These are phyloP conservation scores for Acropora tenuis DNA, from an alignment of 64 coral and sea anemone genomes.

Conservation along the genomic window DNA sequence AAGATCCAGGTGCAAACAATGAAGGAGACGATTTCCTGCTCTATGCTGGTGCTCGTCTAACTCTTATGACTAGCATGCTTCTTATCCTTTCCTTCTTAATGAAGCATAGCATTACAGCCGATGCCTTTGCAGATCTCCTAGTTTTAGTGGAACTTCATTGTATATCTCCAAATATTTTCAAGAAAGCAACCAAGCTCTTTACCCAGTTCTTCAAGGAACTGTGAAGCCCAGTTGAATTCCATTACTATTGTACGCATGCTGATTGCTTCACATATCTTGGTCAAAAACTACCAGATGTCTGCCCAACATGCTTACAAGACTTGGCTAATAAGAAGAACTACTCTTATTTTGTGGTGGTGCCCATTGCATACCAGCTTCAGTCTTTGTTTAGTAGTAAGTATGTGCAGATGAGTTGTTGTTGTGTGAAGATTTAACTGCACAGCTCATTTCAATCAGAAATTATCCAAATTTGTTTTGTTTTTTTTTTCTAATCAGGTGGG, in stretches of 20 bases:
- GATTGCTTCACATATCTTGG: constrained; percentile 6
- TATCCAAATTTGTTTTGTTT: no score
- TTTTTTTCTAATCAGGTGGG: constrained; percentile 12
- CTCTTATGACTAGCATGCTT: constrained; percentile 26
- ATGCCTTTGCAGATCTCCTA: constrained; percentile 28
- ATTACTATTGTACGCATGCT: constrained; percentile 21
- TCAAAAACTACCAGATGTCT: background rate
- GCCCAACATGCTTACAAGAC: background rate
- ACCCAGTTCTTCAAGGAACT: constrained; percentile 15
- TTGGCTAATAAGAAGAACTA: constrained; percentile 6
- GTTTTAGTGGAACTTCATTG: constrained; percentile 38
- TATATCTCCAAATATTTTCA: constrained; percentile 35
- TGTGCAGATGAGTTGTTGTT: background rate
- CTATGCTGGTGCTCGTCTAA: background rate
- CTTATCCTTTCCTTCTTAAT: constrained; percentile 32
- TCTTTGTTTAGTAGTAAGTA: constrained; percentile 39
- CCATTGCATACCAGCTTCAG: constrained; percentile 28
- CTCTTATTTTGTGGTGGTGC: constrained; percentile 28
- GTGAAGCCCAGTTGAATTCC: constrained; percentile 4
- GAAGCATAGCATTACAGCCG: constrained; percentile 37
- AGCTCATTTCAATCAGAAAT: background rate
- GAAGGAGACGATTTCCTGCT: no score
- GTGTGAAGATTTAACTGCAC: background rate
- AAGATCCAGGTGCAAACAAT: no score
- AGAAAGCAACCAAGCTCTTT: constrained; percentile 14